A percentile compares a stretch with the other conserved stretches of the same genome.
phyloP scores from a whole-genome alignment of 2,888 invertebrate genomes.

The Mantis religiosa region DNA sequence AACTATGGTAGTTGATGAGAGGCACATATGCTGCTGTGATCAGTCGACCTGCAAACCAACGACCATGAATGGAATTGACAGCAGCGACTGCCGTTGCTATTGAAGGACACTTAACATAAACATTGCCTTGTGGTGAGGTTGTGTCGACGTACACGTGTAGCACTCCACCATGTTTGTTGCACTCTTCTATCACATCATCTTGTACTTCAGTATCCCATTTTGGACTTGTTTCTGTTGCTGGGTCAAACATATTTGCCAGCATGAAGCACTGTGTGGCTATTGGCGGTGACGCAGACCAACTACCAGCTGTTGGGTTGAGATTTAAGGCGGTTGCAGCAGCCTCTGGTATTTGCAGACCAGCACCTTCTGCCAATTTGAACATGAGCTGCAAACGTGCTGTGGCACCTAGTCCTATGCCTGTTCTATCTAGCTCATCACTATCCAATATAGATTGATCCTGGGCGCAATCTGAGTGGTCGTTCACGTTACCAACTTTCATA shows the following conservation, averaged over 20 bases:
- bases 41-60: slow-evolving; percentile 95
- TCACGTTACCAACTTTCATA: slow-evolving; percentile 98
- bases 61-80: slow-evolving; percentile 92
- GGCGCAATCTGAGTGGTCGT: slow-evolving; percentile 79
- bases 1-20: slow-evolving; percentile 90
- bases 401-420: slow-evolving; percentile 94
- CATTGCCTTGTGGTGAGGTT: slow-evolving; percentile 90
- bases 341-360: slow-evolving; percentile 77
- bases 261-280: slow-evolving; percentile 99
- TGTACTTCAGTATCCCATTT: slow-evolving; percentile 90
- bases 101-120: slow-evolving; percentile 97
- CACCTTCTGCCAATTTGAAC: slow-evolving; percentile 95
- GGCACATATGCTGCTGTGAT: slow-evolving; percentile 99
- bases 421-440: slow-evolving; percentile 91
- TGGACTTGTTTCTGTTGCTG: slow-evolving; percentile 70
- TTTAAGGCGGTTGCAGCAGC: slow-evolving; percentile 90
- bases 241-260: slow-evolving; percentile 99
- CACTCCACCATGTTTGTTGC: slow-evolving; percentile 95
- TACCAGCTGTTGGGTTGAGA: slow-evolving; percentile 35
- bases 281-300: slow-evolving; percentile 57
- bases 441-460: slow-evolving; percentile 79
- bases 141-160: slow-evolving; percentile 93
- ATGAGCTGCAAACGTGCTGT: slow-evolving; percentile 94
- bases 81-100: slow-evolving; percentile 94
- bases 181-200: slow-evolving; percentile 97